Base-by-base conservation (phyloP, 2,888 invertebrate genomes). In the Lymantria monacha region DNA sequence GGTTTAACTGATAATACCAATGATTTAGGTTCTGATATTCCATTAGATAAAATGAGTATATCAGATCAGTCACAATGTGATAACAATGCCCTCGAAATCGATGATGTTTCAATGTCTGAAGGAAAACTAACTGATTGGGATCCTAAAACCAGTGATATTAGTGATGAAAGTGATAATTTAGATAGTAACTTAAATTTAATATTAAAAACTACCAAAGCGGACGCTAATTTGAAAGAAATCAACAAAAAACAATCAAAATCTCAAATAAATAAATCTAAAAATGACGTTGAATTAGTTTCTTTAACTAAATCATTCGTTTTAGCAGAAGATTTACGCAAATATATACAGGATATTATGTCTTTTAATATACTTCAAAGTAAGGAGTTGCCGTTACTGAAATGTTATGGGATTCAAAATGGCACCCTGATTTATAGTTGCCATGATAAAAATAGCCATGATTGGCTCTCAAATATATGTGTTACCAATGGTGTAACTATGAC, bases 371-470 rank as follows among this genome's bases (percentile, higher is more conserved):
- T 71, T 8, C 46, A 61, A 1, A 30, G 44, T 0, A 44, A 54
- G 10, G 54, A 61, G 9, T 59, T 82, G 47, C 84, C 85, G 1
- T 46, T 71, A 12, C 57, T 86, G 0, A 74, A 80, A 55, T 85
- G 83, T 58, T 70, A 79, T 40, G 86, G 86, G 1, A 57, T 79
- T 0, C 59, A 76, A 69, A 66, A 79, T 58, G 77, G 76, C 52
- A 72, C 61, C 0, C 30, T 87, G 0, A 44, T 80, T 0, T 86
- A 85, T 46, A 72, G 66, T 56, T 87, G 85, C 59, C 69, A 80
- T 37, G 70, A 69, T 22, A 65, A 76, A 55, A 61, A 65, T 10
- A 68, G 75, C 30, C 69, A 59, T 42, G 30, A 52, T 0, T 74
- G 78, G 64, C 52, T 81, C 0, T 49, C 62, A 49, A 61, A 63